These are phyloP conservation scores for Cavia aperea DNA, from an alignment of 2,113 vertebrate species.

Conservation along the genomic window DNA sequence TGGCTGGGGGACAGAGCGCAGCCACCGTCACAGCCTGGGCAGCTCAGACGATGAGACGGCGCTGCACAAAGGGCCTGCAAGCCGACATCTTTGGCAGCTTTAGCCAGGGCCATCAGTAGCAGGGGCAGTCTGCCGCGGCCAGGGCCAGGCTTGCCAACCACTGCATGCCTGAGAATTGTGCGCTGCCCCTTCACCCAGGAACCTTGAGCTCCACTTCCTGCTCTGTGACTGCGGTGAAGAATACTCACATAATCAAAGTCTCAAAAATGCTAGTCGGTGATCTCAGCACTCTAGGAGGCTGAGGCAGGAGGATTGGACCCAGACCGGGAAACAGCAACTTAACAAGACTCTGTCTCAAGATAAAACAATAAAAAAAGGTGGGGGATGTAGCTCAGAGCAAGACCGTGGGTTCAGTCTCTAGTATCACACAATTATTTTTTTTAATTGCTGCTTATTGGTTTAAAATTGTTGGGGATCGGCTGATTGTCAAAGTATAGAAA, in stretches of 20 bases:
- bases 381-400: neutral
- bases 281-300: neutral
- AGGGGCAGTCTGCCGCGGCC: neutral
- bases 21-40: neutral
- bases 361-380: neutral
- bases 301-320: neutral
- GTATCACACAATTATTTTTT: neutral
- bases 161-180: no score
- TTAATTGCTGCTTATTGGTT: neutral
- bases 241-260: neutral
- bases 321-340: neutral
- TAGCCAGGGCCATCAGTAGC: neutral
- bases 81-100: neutral
- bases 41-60: neutral
- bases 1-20: neutral
- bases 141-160: neutral
- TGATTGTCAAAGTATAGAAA: neutral
- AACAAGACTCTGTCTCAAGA: neutral
- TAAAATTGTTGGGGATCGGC: neutral
- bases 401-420: neutral
- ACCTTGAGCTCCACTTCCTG: neutral
- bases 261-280: neutral
- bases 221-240: neutral
- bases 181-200: rapidly evolving
- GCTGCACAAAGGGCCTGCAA: neutral